Percentiles rank a stretch among this genome's conserved stretches.
These are phyloP conservation scores for Ranitomeya imitator DNA, from an alignment of 2,113 vertebrate genomes.

Conservation along the genomic window DNA sequence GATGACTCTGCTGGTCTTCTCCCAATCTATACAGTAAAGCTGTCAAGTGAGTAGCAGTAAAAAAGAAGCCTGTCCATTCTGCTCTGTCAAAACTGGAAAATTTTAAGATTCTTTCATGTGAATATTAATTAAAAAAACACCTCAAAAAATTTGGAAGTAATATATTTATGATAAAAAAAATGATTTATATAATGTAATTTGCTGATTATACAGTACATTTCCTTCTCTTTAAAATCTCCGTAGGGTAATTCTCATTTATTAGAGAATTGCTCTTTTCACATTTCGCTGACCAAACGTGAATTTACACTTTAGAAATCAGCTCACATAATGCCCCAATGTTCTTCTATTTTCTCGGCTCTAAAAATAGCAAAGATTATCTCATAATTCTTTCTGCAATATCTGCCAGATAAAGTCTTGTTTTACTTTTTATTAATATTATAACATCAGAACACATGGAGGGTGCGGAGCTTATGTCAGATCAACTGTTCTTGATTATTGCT, in stretches of 20 bases:
- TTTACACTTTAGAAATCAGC: neutral
- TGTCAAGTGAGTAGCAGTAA: no score
- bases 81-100: no score
- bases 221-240: neutral
- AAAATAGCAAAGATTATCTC: neutral
- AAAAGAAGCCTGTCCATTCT: no score
- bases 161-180: neutral
- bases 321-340: neutral
- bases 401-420: neutral
- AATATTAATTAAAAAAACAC: no score
- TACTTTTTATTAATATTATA: constrained; percentile 28
- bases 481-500: neutral
- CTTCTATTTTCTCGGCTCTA: neutral
- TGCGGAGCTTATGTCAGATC: constrained; percentile 19
- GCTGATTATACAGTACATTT: neutral
- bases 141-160: neutral
- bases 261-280: neutral
- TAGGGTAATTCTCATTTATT: neutral
- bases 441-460: constrained; percentile 8
- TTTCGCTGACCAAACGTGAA: neutral
- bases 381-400: constrained; percentile 3
- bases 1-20: no score
- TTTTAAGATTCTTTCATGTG: no score
- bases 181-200: neutral
- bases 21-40: no score